Base-by-base conservation (phyloP, 2,797 vertebrate species). In the Agapornis canus region DNA sequence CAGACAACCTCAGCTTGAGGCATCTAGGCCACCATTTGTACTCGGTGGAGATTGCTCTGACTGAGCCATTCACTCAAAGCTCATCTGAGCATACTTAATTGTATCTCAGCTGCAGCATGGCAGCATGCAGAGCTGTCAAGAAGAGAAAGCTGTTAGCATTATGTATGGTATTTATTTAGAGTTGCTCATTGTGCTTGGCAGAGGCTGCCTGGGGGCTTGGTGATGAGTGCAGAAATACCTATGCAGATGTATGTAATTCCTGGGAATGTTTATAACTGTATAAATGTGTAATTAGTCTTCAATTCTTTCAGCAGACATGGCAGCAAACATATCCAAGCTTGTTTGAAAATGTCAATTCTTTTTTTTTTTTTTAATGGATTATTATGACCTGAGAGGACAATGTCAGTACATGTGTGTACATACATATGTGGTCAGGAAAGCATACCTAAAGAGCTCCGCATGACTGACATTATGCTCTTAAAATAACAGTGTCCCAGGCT, bases 41-140 rank as follows among this genome's bases (percentile, higher is more conserved):
- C 7, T 22, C 1, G 0, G 2, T 61, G 59, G 57, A 45, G 37
- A 7, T 57, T 11, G 29, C 31, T 80, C 40, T 47, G 31, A 5
- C 31, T 35, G 18, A 27, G 3, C 78, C 0, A 0, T 45, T 87
- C 81, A 81, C 82, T 63, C 21, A 22, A 7, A 65, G 61, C 68
- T 82, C 90, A 59, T 63, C 80, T 27, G 80, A 75, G 65, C 61
- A 52, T 32, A 5, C 35, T 66, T 70, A 88, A 86, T 81, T 89
- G 85, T 68, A 22, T 49, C 82, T 88, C 72, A 86, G 79, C 80
- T 90, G 77, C 66, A 72, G 42, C 45, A 7, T 7, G 63, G 89
- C 89, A 86, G 88, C 77, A 49, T 0, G 2, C 71, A 49, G 54
- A 76, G 64, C 66, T 31, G 42, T 63, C 65, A 79, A 11, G 75